Evolutionary conservation across 1,140 invertebrate genomes (phyloP).

Genomic region (Aethina tumida): DNA sequence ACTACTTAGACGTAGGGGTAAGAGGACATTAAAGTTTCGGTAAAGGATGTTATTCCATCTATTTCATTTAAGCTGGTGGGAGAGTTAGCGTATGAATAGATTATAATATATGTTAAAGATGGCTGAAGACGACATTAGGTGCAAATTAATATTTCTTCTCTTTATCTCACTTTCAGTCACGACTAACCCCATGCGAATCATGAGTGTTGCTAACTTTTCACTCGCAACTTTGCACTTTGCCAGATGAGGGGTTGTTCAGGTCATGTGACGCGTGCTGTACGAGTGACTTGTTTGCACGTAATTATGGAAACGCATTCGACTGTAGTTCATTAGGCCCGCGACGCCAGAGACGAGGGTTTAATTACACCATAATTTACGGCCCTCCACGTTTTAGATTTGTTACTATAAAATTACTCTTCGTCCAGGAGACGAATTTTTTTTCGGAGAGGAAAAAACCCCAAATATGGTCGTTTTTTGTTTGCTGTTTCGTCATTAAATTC

Average conservation of each 20-base stretch:
- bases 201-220: slow-evolving; percentile 13
- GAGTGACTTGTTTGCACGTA: slow-evolving; percentile 30
- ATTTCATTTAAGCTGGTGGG: too few relatives aligned
- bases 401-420: slow-evolving; percentile 21
- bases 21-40: too few relatives aligned
- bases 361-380: slow-evolving; percentile 27
- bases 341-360: slow-evolving; percentile 20
- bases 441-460: too few relatives aligned
- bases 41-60: too few relatives aligned
- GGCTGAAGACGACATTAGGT: too few relatives aligned
- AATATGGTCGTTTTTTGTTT: too few relatives aligned
- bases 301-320: slow-evolving; percentile 27
- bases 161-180: slow-evolving; percentile 16
- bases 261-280: slow-evolving; percentile 13
- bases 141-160: slow-evolving; percentile 8
- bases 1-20: neutral
- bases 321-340: slow-evolving; percentile 22
- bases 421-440: too few relatives aligned
- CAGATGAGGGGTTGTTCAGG: slow-evolving; percentile 9
- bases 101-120: neutral
- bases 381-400: slow-evolving; percentile 24
- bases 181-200: slow-evolving; percentile 11
- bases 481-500: too few relatives aligned
- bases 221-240: slow-evolving; percentile 17
- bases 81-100: neutral